A percentile compares a stretch with the other conserved stretches of the same genome.
phyloP scores from a whole-genome alignment of 2,888 invertebrate genomes.

The Morpho helenor region DNA sequence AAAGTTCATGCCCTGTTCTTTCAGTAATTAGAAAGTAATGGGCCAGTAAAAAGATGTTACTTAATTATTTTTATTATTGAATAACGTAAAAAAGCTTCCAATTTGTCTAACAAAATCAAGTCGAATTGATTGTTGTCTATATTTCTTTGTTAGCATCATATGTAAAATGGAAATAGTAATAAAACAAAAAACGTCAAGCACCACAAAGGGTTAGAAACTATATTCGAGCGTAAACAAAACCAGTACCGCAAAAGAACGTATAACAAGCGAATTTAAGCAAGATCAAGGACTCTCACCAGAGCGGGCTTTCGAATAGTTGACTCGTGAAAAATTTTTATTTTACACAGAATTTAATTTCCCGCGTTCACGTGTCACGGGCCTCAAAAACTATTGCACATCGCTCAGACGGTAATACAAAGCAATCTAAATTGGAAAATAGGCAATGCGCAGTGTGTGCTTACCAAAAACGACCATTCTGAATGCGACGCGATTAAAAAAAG shows the following conservation, averaged over 20 bases:
- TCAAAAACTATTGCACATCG: constrained; percentile 78
- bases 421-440: constrained; percentile 80
- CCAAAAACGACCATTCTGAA: constrained; percentile 76
- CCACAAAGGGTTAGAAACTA: constrained; percentile 3
- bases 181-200: not conserved
- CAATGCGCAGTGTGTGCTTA: constrained; percentile 78
- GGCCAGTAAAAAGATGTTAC: no score
- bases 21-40: no score
- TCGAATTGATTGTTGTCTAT: no score
- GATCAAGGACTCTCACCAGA: constrained; percentile 22
- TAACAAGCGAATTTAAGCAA: constrained; percentile 21
- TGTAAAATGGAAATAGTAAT: no score
- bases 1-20: no score
- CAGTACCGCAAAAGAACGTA: constrained; percentile 19
- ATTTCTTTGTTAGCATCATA: no score
- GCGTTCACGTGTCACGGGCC: constrained; percentile 66
- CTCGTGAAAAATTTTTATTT: constrained; percentile 34
- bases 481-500: constrained; percentile 79
- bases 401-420: constrained; percentile 78
- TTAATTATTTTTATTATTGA: no score
- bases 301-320: constrained; percentile 18
- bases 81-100: no score
- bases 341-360: constrained; percentile 70
- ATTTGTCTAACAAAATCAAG: not conserved
- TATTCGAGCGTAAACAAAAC: constrained; percentile 10